Percentiles rank a stretch among this genome's conserved stretches.
Evolutionary conservation across 1,140 invertebrate species (phyloP).

Genomic region (Papilio helenus): DNA sequence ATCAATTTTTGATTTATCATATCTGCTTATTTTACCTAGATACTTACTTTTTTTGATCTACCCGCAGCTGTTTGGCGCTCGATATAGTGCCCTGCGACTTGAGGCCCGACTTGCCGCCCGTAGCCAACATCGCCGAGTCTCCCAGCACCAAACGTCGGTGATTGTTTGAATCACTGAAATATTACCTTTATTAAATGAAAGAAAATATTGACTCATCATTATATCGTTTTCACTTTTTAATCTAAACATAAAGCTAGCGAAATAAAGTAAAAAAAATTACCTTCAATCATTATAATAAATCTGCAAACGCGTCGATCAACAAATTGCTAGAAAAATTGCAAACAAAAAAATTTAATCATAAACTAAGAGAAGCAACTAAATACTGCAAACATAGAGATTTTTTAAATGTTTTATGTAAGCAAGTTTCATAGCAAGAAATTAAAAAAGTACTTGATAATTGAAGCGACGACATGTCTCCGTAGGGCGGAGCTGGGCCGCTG

Average conservation of each 20-base stretch:
- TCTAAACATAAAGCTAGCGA: not conserved
- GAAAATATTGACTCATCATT: slow-evolving; percentile 7
- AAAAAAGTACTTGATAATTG: slow-evolving; percentile 69
- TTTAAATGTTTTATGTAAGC: not conserved
- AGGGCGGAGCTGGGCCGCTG: slow-evolving; percentile 73
- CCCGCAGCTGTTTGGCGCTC: slow-evolving; percentile 92
- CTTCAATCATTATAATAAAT: not conserved
- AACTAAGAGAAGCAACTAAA: not conserved
- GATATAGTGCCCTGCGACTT: slow-evolving; percentile 93
- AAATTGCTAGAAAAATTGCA: not conserved
- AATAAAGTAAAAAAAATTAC: slow-evolving; percentile 40
- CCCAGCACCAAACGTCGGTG: slow-evolving; percentile 91
- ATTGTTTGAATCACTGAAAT: slow-evolving; percentile 94
- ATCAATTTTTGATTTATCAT: not conserved
- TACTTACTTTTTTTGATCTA: slow-evolving; percentile 91
- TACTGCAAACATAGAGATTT: not conserved
- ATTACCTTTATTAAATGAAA: slow-evolving; percentile 16
- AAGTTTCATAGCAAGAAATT: not conserved
- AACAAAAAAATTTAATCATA: not conserved
- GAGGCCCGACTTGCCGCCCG: slow-evolving; percentile 91
- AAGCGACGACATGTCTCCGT: slow-evolving; percentile 70
- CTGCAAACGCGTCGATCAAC: not conserved
- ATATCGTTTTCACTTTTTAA: slow-evolving; percentile 21
- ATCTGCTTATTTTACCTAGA: too few species aligned
- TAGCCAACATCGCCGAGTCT: slow-evolving; percentile 94